These are phyloP conservation scores for Strigamia crassipes DNA, from an alignment of 2,888 invertebrate genomes.

Conservation along the genomic window DNA sequence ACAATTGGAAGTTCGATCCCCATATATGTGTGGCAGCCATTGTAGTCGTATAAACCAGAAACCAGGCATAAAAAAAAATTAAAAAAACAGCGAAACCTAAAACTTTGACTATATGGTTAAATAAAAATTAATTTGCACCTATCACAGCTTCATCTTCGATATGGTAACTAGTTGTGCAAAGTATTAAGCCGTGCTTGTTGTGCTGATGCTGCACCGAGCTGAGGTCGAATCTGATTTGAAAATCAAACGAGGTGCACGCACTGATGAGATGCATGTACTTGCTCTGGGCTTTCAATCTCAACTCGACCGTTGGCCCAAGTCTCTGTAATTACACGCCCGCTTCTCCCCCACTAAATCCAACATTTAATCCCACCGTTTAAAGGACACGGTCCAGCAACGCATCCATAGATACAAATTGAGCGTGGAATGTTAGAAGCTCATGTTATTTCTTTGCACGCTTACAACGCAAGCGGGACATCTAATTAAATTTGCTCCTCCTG, in stretches of 20 bases:
- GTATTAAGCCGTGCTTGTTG: slow-evolving; percentile 14
- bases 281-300: slow-evolving; percentile 12
- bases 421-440: not conserved
- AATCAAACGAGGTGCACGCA: not conserved
- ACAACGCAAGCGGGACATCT: not conserved
- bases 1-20: too few relatives aligned
- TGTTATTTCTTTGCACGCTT: not conserved
- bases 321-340: not conserved
- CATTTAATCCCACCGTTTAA: slow-evolving; percentile 6
- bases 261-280: slow-evolving; percentile 5
- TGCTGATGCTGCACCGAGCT: not conserved
- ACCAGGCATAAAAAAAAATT: too few relatives aligned
- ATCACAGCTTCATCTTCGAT: slow-evolving; percentile 5
- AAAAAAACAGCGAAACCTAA: too few relatives aligned
- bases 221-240: slow-evolving; percentile 21
- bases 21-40: too few relatives aligned
- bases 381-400: slow-evolving; percentile 5
- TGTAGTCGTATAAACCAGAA: too few relatives aligned
- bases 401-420: slow-evolving; percentile 5
- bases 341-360: slow-evolving; percentile 21
- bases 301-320: slow-evolving; percentile 21
- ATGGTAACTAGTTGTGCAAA: not conserved
- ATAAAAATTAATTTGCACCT: not conserved
- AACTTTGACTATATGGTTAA: too few relatives aligned
- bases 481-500: not conserved